These are phyloP conservation scores for Sporophila hypoxantha DNA, from an alignment of 2,113 vertebrate species.

Conservation along the genomic window DNA sequence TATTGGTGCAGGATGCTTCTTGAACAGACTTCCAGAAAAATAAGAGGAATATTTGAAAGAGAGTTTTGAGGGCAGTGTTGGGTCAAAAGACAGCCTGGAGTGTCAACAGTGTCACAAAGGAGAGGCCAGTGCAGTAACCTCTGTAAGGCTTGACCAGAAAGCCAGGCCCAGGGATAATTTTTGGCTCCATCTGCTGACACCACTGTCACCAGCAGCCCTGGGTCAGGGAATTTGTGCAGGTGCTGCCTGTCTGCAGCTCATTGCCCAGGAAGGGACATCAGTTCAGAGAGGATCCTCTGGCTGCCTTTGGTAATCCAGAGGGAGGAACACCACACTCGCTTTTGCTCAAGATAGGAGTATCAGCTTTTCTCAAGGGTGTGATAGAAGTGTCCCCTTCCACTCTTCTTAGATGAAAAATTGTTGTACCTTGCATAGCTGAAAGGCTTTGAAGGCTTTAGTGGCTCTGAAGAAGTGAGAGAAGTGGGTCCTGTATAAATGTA, in stretches of 20 bases:
- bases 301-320: background rate
- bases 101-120: background rate
- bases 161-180: background rate
- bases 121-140: background rate
- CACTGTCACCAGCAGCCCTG: background rate
- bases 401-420: background rate
- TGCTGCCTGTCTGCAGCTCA: background rate
- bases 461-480: background rate
- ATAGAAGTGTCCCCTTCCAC: background rate
- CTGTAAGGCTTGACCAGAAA: background rate
- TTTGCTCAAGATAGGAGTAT: background rate
- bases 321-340: background rate
- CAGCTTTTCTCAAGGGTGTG: background rate
- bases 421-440: background rate
- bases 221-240: background rate
- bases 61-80: background rate
- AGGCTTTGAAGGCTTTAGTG: background rate
- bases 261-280: background rate
- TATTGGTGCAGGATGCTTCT: background rate
- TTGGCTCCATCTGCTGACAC: slow-evolving; percentile 33
- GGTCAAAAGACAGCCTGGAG: background rate
- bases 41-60: background rate
- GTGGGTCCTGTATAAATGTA: background rate
- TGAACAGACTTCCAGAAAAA: background rate
- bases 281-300: background rate